Evolutionary conservation across 1,140 invertebrate species (phyloP), one percentile per base, ranked within the genome.

Genomic region (Chelonus insularis): DNA sequence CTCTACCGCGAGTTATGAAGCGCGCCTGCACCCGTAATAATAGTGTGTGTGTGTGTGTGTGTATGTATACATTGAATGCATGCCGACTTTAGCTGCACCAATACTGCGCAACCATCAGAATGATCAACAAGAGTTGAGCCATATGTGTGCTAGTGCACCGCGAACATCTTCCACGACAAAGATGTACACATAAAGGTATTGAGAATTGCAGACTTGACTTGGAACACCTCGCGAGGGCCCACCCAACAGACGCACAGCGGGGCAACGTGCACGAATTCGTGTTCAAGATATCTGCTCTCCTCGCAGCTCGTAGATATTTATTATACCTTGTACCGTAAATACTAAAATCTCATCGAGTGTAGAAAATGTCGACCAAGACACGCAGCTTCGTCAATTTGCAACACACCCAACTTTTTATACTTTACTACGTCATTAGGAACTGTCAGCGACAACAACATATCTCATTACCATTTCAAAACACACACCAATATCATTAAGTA

Each of bases 1-100:
- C 48, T 52, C 57, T 21, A 14, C 41, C 20, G 65, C 67, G 68
- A 75, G 74, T 76, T 77, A 77, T 75, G 74, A 77, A 76, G 68
- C 63, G 60, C 52, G 58, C 52, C 45, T 59, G 51, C 57, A 63
- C 57, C 45, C 59, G 58, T 66, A 67, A 67, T 65, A 48, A 48
- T 9, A 23, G 14, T 51, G 34, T 37, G 34, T 51, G 37, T 37
- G 47, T 58, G 25, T 12, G 50, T 57, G 18, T 48, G 29, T 47
- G 25, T 45, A 14, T 36, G 16, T 47, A 16, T 47, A 11, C 45
- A 12, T 57, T 36, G 29, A 20, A 32, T 48, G 48, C 29, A 57
- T 57, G n/a, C 45, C 8, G 12, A 48, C 18, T 5, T 48, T 16
- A 12, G n/a, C 25, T 29, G 25, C 25, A 29, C 25, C 25, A 29